Evolutionary conservation across 1,140 invertebrate species (phyloP), one percentile per base, ranked within the genome.

Genomic region (Bombus waltoni): DNA sequence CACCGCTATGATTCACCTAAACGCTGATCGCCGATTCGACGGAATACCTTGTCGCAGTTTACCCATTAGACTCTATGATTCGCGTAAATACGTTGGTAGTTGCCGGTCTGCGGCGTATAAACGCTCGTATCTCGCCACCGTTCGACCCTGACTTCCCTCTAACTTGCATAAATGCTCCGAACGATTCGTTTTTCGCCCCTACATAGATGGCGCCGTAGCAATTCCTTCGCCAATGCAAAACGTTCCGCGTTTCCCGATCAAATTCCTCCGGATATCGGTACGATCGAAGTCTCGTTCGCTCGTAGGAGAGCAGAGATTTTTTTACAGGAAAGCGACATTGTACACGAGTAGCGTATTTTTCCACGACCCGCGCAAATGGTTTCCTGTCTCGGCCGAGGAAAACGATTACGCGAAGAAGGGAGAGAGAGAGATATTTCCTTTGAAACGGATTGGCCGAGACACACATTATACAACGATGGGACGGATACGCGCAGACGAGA

Each of bases 281-380:
- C 0, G 47, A 53, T 22, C 6, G 47, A 53, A 53, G 22, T 22
- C 1, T 53, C 47, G 47, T 53, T 53, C 22, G 47, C 18, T 53
- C 47, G 5, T 22, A 53, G 47, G 47, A 22, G 22, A 22, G 18
- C 47, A 2, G 18, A 8, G 32, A 32, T 32, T 32, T 22, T 53
- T 53, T 53, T 22, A 1, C 47, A 8, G 32, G 32, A 32, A 32
- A 22, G 18, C 47, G 47, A 53, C 18, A 53, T 53, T 22, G 0
- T 53, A 53, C 8, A 53, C 47, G 47, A 5, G 18, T 80, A 47
- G 83, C 76, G 57, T 80, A 76, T 85, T 85, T 85, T 84, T 84
- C 83, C 83, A 68, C 73, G 83, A 85, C 76, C 79, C 76, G 65
- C 76, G 83, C 65, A 85, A 85, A 80, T 70, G 83, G 76, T 79